Evolutionary conservation across 2,113 vertebrate species (phyloP), one percentile per base, ranked within the genome.

Genomic region (Larimichthys crocea): DNA sequence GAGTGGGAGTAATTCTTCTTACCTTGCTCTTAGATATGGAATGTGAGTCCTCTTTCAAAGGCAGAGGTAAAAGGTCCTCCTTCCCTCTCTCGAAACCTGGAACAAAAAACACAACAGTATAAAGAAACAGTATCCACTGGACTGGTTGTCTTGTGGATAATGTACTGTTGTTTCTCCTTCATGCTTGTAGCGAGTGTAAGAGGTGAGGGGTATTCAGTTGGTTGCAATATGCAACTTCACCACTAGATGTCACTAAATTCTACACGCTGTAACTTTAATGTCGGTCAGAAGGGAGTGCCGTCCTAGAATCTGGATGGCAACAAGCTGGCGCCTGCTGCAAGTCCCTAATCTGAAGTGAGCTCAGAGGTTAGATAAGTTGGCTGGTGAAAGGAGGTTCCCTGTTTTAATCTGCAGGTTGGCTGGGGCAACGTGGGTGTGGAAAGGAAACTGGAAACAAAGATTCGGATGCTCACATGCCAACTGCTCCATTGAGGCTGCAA

Each of bases 11-110:
- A 15, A 14, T 40, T 57, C 35, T 9, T 84, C 78, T 94, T 94
- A 99, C 98, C 96, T 99, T 99, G 96, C 98, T 99, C 94, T 99
- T 99, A 67, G 97, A 99, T 93, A 99, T 99, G 76, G 97, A 97
- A 82, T 96, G 95, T 17, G 95, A 88, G 81, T 99, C 98, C 35
- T 99, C 98, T 93, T 96, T 98, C 84, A 91, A 95, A 94, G 97
- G 95, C 88, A 92, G 94, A 90, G 97, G 94, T 84, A 96, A 92
- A 11, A 87, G 92, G 77, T 99, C 98, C 1, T 99, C 98, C 88
- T 97, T 99, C 48, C 96, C 96, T 91, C 96, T 95, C 81, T 99
- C 98, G 80, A 97, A 97, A 92, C 98, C 97, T 99, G 93, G 19
- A 88, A 93, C 16, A 42, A 35, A 75, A 72, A 76, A 70, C 48